phyloP scores from a whole-genome alignment of 2,113 vertebrate genomes.

The Rhea pennata region DNA sequence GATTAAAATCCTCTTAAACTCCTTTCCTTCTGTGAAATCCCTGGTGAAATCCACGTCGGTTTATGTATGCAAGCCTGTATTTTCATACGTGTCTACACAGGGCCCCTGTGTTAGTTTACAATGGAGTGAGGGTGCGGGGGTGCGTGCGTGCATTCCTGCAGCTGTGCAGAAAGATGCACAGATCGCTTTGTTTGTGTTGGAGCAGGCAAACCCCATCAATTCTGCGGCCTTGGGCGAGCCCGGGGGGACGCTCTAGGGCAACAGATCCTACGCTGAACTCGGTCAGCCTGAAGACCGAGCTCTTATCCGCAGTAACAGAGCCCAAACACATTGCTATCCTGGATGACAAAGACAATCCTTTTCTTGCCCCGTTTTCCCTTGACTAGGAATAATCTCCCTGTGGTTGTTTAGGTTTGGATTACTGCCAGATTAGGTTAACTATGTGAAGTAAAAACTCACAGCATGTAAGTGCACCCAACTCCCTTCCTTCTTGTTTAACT shows the following conservation, averaged over 20 bases:
- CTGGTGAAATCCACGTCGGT: neutral
- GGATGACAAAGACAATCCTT: neutral
- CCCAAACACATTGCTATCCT: neutral
- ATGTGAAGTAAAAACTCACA: neutral
- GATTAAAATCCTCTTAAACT: constrained; percentile 14
- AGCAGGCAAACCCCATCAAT: neutral
- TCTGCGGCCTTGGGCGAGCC: neutral
- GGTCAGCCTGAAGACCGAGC: neutral
- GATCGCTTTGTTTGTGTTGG: neutral
- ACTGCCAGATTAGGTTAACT: neutral
- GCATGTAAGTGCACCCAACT: fast-evolving
- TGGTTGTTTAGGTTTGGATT: neutral
- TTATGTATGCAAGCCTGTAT: neutral
- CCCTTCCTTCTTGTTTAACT: too few relatives aligned
- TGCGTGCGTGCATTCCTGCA: neutral
- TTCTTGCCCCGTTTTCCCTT: neutral
- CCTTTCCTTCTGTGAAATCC: neutral
- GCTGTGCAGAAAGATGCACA: neutral
- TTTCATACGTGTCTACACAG: fast-evolving
- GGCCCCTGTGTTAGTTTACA: neutral
- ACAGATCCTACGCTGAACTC: neutral
- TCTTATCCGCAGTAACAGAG: neutral
- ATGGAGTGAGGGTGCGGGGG: neutral
- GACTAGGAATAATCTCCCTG: neutral
- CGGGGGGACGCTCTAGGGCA: neutral